Evolutionary conservation across 2,888 invertebrate species (phyloP), one percentile per base, ranked within the genome.

Genomic region (Tetrapedia diversipes): DNA sequence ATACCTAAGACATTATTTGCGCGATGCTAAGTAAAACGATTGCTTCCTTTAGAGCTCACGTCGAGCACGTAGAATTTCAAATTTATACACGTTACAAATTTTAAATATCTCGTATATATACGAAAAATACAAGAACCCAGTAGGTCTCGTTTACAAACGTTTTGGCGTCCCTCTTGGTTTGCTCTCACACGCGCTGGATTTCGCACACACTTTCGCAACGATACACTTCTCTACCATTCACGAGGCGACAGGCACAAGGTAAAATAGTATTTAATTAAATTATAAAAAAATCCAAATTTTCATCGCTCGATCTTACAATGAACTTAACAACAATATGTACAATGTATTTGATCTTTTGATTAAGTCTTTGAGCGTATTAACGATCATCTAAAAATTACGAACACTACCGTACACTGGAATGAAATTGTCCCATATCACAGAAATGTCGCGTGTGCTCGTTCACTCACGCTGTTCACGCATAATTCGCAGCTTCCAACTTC

Each of bases 391-490:
- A 72, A 27, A 47, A 68, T 74, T 64, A 61, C 66, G 79, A 39
- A 75, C 39, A 60, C 56, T 77, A 79, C 75, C n/a, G 70, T 57
- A 79, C 81, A 84, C 82, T 83, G 81, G 84, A 87, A 85, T 84
- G 86, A 79, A 81, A 71, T 69, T 77, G 79, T 79, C 80, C 80
- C 77, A 34, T 82, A 86, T 86, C 80, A 86, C 82, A 83, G 83
- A 86, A 80, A 86, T 84, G 82, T 68, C 73, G 68, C 34, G 45
- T 3, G 49, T 56, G 65, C 56, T 65, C 43, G 56, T 71, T 51
- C 49, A 45, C 7, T 54, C 57, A 63, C 24, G 24, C 43, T 57
- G 24, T 57, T 59, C 32, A 66, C 43, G 65, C 57, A 75, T 65
- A 34, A 67, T 41, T 29, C 69, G 41, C 27, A 4, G 11, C 10